Base-by-base conservation (phyloP, 2,113 vertebrate genomes). In the Vidua macroura region DNA sequence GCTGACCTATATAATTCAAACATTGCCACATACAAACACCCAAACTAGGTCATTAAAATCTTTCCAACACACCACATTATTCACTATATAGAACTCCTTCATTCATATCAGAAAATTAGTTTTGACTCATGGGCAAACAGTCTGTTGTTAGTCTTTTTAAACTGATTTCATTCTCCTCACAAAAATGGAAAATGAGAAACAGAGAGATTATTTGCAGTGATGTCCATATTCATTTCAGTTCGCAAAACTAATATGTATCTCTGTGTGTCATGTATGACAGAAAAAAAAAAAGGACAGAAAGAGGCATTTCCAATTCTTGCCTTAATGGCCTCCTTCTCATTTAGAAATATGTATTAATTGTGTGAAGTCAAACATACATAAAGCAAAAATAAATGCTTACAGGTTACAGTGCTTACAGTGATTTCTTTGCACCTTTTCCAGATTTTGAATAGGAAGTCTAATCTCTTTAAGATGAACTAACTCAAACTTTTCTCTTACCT, bases 401-500 rank as follows among this genome's bases (percentile, higher is more conserved):
- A 92, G 79, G 76, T 88, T 93, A 94, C 43, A 35, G 35, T 35
- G 35, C 35, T 35, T 35, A 35, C 51, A 52, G 58, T 94, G 51
- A 46, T 77, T 95, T 92, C 85, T 83, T 90, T 90, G 64, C 68
- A 95, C 68, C 37, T 91, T 95, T 79, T 80, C 44, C 82, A 87
- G 64, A 82, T 92, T 96, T 92, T 82, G 79, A 89, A 88, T 95
- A 93, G 91, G 88, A 96, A 96, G 62, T 59, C 48, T 92, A 92
- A 92, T 85, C 79, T 93, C 60, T 95, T 93, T 48, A 27, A 88
- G 60, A 90, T 83, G n/a, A 95, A 96, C 83, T 97, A 97, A 97
- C 96, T 94, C 86, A 56, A 94, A 74, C 17, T 66, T 70, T 62
- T 52, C 41, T 81, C 72, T 77, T 79, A 52, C 53, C 58, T 33